Evolutionary conservation across 2,113 vertebrate genomes (phyloP).

Genomic region (Physeter macrocephalus): DNA sequence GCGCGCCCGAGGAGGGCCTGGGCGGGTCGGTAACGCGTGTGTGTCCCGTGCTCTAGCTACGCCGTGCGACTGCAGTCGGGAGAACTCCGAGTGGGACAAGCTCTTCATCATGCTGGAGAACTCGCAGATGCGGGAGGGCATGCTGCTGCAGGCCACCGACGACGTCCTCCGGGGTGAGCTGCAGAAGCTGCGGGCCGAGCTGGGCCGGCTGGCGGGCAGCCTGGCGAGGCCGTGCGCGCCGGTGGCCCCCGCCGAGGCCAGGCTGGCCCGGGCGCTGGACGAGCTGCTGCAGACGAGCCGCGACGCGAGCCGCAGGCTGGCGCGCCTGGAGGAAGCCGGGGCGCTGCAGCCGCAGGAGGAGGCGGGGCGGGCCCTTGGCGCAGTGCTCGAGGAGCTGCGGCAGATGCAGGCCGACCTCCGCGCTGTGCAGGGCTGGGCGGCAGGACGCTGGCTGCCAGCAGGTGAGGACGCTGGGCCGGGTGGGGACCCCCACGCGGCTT

Average conservation of each 20-base stretch:
- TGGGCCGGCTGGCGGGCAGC: conserved; percentile 82
- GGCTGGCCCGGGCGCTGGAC: conserved; percentile 75
- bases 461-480: conserved; percentile 76
- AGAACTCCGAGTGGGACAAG: conserved; percentile 94
- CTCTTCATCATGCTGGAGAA: conserved; percentile 97
- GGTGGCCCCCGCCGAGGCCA: conserved; percentile 62
- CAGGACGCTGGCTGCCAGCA: conserved; percentile 82
- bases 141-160: conserved; percentile 90
- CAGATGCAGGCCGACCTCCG: conserved; percentile 77
- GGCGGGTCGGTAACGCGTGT: background rate
- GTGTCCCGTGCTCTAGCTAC: conserved; percentile 66
- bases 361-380: conserved; percentile 53
- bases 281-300: conserved; percentile 80
- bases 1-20: background rate
- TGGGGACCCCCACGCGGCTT: background rate
- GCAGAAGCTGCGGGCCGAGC: conserved; percentile 83
- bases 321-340: conserved; percentile 82
- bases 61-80: conserved; percentile 83
- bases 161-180: conserved; percentile 87
- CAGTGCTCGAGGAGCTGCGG: conserved; percentile 77
- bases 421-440: conserved; percentile 71
- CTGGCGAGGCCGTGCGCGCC: conserved; percentile 74
- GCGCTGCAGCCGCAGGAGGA: background rate
- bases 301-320: conserved; percentile 77
- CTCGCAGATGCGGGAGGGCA: conserved; percentile 96